Conservation (phyloP, 2,797 vertebrate species). For the Melanotaenia nigrans region DNA sequence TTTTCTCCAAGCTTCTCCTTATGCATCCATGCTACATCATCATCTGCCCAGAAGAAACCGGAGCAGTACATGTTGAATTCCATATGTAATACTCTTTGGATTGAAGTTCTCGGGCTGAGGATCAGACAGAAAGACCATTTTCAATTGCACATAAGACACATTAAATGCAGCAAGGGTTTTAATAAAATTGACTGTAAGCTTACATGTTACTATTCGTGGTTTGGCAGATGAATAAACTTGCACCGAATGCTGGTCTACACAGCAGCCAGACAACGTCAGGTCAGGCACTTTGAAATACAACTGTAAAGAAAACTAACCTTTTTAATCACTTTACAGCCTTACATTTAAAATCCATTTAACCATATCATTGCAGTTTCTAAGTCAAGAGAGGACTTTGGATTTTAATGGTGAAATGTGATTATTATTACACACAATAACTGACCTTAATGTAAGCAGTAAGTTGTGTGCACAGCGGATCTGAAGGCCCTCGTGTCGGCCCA, state of each 20-base stretch:
- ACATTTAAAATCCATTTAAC: background rate
- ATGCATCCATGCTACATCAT: constrained; percentile 64
- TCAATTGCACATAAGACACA: constrained; percentile 11
- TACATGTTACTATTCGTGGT: constrained; percentile 89
- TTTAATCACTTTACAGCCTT: background rate
- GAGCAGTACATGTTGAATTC: constrained; percentile 93
- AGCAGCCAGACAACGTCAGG: constrained; percentile 92
- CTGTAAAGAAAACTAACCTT: constrained; percentile 69
- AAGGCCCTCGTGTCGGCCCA: constrained; percentile 78
- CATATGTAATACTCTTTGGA: constrained; percentile 95
- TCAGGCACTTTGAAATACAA: constrained; percentile 93
- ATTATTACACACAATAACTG: constrained; percentile 44
- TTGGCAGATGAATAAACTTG: constrained; percentile 93
- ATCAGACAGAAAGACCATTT: constrained; percentile 5
- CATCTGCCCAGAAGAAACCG: constrained; percentile 81
- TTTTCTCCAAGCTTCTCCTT: constrained; percentile 3
- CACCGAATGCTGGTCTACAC: constrained; percentile 94
- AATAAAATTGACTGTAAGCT: constrained; percentile 63
- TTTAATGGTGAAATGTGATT: background rate
- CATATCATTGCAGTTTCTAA: background rate
- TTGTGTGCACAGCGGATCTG: constrained; percentile 88
- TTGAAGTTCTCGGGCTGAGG: constrained; percentile 89
- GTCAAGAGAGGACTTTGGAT: background rate
- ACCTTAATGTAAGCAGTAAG: constrained; percentile 93
- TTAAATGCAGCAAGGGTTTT: background rate